Evolutionary conservation across 2,888 invertebrate genomes (phyloP).

Genomic region (Meghimatium bilineatum): DNA sequence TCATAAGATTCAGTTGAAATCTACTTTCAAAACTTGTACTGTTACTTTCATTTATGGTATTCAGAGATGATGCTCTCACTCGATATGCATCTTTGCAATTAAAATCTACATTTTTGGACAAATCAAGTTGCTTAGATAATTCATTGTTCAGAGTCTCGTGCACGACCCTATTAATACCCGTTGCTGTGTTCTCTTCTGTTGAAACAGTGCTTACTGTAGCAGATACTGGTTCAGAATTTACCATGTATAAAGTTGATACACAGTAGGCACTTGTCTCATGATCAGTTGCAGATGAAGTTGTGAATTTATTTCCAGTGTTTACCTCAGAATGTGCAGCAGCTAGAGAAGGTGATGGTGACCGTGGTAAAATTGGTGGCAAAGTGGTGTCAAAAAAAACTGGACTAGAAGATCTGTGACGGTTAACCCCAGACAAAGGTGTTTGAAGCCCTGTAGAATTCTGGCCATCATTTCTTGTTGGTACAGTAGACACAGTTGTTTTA

Average conservation of each 20-base stretch:
- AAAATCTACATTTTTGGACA: background rate
- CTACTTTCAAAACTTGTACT: background rate
- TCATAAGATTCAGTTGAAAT: background rate
- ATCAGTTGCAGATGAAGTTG: background rate
- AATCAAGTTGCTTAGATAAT: background rate
- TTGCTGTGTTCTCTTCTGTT: background rate
- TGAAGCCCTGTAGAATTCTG: slow-evolving; percentile 39
- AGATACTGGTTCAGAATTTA: background rate
- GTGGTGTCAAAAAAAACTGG: background rate
- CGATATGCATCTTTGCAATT: background rate
- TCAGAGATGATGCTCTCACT: background rate
- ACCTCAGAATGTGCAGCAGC: background rate
- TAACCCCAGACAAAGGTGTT: slow-evolving; percentile 39
- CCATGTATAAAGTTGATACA: background rate
- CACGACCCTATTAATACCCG: background rate
- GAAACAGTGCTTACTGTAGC: background rate
- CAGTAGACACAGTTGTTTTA: background rate
- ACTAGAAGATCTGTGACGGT: slow-evolving; percentile 17
- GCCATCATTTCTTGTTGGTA: background rate
- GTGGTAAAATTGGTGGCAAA: background rate
- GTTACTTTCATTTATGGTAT: background rate
- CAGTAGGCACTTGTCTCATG: background rate
- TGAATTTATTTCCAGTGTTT: background rate
- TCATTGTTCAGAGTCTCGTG: background rate
- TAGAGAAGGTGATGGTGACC: background rate